phyloP scores from a whole-genome alignment of 1,140 invertebrate genomes.

The Apocrypta bakeri region DNA sequence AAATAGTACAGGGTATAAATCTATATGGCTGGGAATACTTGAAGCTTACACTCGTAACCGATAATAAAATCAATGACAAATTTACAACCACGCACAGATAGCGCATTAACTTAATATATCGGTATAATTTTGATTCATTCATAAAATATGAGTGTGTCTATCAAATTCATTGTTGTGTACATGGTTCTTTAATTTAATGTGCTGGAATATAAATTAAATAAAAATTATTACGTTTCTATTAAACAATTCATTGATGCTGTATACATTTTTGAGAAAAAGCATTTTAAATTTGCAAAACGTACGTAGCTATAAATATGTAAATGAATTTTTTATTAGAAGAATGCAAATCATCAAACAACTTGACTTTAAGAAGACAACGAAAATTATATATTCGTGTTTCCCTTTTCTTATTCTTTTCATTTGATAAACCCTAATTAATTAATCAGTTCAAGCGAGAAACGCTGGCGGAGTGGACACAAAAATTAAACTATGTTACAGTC shows the following conservation, averaged over 20 bases:
- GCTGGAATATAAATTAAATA: neutral
- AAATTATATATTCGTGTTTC: constrained; percentile 6
- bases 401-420: constrained; percentile 8
- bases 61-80: neutral
- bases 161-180: neutral
- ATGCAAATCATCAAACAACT: neutral
- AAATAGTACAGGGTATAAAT: constrained; percentile 25
- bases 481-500: constrained; percentile 40
- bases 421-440: constrained; percentile 15
- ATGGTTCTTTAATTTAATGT: neutral
- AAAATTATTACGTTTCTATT: neutral
- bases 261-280: no score
- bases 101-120: no score
- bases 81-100: neutral
- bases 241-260: neutral
- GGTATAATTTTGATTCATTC: neutral
- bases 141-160: neutral
- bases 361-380: neutral
- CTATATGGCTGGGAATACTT: constrained; percentile 11
- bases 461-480: constrained; percentile 21
- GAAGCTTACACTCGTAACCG: neutral
- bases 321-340: neutral
- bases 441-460: constrained; percentile 47
- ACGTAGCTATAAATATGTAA: neutral
- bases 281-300: neutral